Conservation (phyloP, 2,888 invertebrate genomes). For the Acrobasis consociella region DNA sequence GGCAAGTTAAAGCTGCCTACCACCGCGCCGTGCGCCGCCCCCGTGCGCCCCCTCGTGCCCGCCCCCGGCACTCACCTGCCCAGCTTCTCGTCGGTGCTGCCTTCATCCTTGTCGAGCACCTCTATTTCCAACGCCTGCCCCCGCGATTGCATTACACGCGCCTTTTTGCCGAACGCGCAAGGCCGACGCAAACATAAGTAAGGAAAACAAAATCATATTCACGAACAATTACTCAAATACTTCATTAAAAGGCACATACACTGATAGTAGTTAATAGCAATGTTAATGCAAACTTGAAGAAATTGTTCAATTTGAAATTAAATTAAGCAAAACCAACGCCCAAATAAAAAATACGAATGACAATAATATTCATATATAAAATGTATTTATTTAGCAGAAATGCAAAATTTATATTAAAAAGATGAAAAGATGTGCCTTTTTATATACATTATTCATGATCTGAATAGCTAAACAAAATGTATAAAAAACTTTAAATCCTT, state of each 20-base stretch:
- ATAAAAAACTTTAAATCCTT: background rate
- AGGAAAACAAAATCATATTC: constrained; percentile 75
- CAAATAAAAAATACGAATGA: background rate
- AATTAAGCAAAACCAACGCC: background rate
- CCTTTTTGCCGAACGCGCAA: constrained; percentile 71
- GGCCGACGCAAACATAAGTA: constrained; percentile 77
- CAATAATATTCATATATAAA: background rate
- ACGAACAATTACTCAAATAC: constrained; percentile 46
- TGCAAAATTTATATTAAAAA: background rate
- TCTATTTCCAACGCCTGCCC: constrained; percentile 89
- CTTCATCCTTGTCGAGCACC: constrained; percentile 94
- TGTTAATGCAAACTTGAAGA: constrained; percentile 33
- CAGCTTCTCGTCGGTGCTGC: constrained; percentile 92
- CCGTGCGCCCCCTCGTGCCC: constrained; percentile 35
- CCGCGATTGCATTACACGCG: constrained; percentile 84
- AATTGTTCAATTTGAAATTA: background rate
- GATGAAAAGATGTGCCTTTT: constrained; percentile 6
- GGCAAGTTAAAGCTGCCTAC: constrained; percentile 25
- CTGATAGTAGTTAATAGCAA: constrained; percentile 30
- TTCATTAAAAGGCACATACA: constrained; percentile 35
- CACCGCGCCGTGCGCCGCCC: constrained; percentile 32
- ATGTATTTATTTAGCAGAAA: background rate
- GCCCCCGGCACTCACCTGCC: constrained; percentile 89
- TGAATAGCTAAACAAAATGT: background rate
- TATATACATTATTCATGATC: background rate